Evolutionary conservation across 1,140 invertebrate genomes (phyloP), one percentile per base, ranked within the genome.

Genomic region (Vanessa atalanta): DNA sequence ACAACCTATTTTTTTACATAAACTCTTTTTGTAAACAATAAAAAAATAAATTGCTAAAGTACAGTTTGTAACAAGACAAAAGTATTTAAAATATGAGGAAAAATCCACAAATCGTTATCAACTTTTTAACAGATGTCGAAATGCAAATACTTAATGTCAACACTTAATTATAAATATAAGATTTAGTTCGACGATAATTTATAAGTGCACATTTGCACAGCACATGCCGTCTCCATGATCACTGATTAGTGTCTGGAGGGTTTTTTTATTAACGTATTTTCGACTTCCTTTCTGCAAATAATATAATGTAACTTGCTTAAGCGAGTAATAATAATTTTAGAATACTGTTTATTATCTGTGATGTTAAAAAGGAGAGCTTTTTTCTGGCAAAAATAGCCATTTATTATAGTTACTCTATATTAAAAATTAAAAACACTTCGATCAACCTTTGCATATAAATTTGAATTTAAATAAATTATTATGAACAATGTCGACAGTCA

Each of bases 401-500:
- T 7, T 0, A 5, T 37, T 5, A 37, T 37, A 5, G 31, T 0
- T 5, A 5, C 7, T 37, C 31, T 37, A 5, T 37, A 37, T 37
- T 37, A 37, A 37, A 37, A 50, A 15, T 15, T 6, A 50, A 50
- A 50, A 50, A 50, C 48, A 14, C 14, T 15, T 14, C 48, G 15
- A 50, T 53, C 1, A 53, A 53, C 20, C 50, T n/a, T 20, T 53
- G 8, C n/a, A 53, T 43, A 65, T 65, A 47, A 47, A 65, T 65
- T 47, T 16, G 47, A 6, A 48, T 53, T 7, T 31, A 53, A 70
- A 61, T 47, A 63, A 70, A 63, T n/a, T 43, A 50, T 65, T 64
- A 23, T 1, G 3, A 48, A 55, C 31, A 48, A 64, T 71, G 65
- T 57, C 47, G n/a, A 7, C 3, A n/a, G 65, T 73, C 72, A 73